Evolutionary conservation across 1,140 invertebrate genomes (phyloP).

Genomic region (Nilaparvata lugens): DNA sequence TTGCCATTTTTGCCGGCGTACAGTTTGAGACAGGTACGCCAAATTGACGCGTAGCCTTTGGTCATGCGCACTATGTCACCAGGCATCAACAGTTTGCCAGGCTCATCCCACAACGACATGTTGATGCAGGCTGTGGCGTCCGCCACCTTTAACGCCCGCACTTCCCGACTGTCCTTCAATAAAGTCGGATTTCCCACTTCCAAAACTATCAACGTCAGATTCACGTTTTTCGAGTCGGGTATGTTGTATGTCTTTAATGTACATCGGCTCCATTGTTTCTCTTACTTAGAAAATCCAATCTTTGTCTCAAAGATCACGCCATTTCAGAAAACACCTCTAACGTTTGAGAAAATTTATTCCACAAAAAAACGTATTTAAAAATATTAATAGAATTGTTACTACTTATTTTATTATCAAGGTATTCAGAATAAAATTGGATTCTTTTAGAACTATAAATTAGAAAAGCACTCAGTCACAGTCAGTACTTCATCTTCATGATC

Average conservation of each 20-base stretch:
- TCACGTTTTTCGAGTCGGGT: constrained; percentile 85
- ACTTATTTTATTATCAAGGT: no score
- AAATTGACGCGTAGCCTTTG: constrained; percentile 82
- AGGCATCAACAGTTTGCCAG: constrained; percentile 70
- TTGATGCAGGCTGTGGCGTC: constrained; percentile 88
- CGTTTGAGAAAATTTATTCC: no score
- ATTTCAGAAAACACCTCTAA: no score
- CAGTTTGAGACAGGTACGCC: constrained; percentile 82
- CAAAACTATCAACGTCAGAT: constrained; percentile 84
- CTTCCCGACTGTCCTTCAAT: constrained; percentile 90
- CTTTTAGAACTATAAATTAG: no score
- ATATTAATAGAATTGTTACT: no score
- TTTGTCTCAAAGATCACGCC: no score
- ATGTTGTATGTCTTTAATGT: constrained; percentile 75
- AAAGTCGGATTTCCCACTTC: constrained; percentile 81
- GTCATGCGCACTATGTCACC: constrained; percentile 88
- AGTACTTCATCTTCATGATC: no score
- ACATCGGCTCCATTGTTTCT: constrained; percentile 8
- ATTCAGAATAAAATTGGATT: no score
- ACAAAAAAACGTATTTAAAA: no score
- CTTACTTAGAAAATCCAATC: no score
- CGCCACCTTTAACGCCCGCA: constrained; percentile 88
- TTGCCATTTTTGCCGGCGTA: constrained; percentile 88
- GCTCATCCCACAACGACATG: constrained; percentile 92
- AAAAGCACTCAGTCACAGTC: no score